These are phyloP conservation scores for Hippocampus mohnikei DNA, from an alignment of 2,113 vertebrate genomes.

Conservation along the genomic window DNA sequence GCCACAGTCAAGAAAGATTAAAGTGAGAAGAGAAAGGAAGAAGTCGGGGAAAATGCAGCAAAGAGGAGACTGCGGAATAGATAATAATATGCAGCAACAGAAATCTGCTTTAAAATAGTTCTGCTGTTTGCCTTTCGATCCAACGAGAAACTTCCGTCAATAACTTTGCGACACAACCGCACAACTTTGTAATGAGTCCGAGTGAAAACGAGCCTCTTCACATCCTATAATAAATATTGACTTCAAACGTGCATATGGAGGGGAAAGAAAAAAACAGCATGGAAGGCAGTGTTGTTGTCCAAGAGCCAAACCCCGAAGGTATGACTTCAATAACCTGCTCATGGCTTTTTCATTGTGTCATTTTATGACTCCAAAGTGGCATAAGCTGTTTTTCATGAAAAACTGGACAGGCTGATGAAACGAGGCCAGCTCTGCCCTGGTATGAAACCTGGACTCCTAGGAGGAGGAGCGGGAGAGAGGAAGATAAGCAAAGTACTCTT, in stretches of 20 bases:
- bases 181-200: conserved; percentile 19
- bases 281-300: conserved; percentile 51
- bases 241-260: conserved; percentile 30
- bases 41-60: too few species aligned
- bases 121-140: conserved; percentile 45
- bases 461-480: background rate
- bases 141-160: conserved; percentile 32
- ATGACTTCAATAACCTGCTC: conserved; percentile 41
- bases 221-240: conserved; percentile 68
- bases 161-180: conserved; percentile 26
- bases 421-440: background rate
- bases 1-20: too few species aligned
- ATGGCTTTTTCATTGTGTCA: background rate
- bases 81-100: too few species aligned
- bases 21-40: too few species aligned
- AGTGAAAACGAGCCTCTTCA: conserved; percentile 55
- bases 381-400: background rate
- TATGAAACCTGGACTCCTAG: background rate
- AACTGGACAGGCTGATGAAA: background rate
- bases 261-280: conserved; percentile 40
- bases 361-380: background rate
- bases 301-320: conserved; percentile 35
- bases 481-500: background rate
- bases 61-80: too few species aligned
- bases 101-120: conserved; percentile 16